Base-by-base conservation (phyloP, 2,888 invertebrate genomes). In the Nowickia ferox region DNA sequence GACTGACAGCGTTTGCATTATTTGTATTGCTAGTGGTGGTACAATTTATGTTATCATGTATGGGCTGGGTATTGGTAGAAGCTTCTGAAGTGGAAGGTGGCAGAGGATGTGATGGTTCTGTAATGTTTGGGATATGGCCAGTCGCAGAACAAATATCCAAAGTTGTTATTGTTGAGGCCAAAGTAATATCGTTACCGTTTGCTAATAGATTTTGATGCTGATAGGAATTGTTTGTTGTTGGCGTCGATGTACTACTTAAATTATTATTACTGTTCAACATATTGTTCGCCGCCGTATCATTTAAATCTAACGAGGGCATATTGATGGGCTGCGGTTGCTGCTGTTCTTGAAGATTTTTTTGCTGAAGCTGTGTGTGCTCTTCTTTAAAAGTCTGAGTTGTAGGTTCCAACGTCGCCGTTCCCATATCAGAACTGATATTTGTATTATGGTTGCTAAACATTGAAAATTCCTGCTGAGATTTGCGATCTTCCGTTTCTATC, bases 381-480 rank as follows among this genome's bases (percentile, higher is more conserved):
- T 81, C 57, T 59, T 83, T 79, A 68, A 79, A 79, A 59, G 83
- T 61, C 22, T 44, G 81, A 44, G 55, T 63, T 42, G 75, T 66
- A 11, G 71, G 17, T 1, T 79, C 79, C 30, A 81, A 22, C 1
- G 66, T 15, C 57, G 76, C 6, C 6, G 84, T 51, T 59, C 42
- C 40, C 59, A 69, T 75, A 69, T 76, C 75, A 79, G 80, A 65
- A 55, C 84, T 9, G 84, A 83, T 78, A 19, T 85, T 84, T 17
- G 75, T 74, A 51, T 84, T 86, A 61, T 81, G 66, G 65, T 87
- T 84, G 13, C 85, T 84, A 69, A 87, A 88, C 30, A 87, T 87
- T 1, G 88, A 85, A 77, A 88, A 88, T 15, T 87, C 84, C 38
- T 87, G 87, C 40, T 88, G 86, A 9, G 88, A 87, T 65, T 88